Base-by-base conservation (phyloP, 2,888 invertebrate species). In the Amphipyra berbera region DNA sequence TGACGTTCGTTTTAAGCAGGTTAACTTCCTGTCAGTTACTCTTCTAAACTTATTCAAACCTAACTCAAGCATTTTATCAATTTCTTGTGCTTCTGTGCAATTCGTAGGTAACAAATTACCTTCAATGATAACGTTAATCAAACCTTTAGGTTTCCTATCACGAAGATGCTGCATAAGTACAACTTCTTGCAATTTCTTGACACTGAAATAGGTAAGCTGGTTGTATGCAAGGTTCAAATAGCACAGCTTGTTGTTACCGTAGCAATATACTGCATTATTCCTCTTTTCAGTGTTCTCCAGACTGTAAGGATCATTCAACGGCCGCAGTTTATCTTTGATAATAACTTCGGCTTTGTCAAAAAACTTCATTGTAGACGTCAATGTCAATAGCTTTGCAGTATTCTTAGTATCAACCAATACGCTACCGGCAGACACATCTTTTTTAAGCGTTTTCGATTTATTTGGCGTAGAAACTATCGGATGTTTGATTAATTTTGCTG, bases 211-310 rank as follows among this genome's bases (percentile, higher is more conserved):
- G 8, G 81, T 81, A 1, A 92, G 38, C 48, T 85, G 76, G 42
- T 92, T 93, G 59, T 86, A 92, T 0, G 90, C 82, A 0, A 92
- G 37, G 68, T 89, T 92, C 15, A 93, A 76, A 58, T 85, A 88
- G 14, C 77, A 70, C 9, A 92, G 52, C 0, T 62, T 12, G 52
- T 89, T 88, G 54, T 92, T 92, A 0, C 92, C 92, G 0, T 66
- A 54, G 42, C 88, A 88, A 53, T 84, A 86, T 0, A 73, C 14
- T 0, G 54, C 41, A 1, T 66, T 80, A 12, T 86, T 74, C 61
- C 68, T 83, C 0, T 52, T 13, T 1, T 65, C 44, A 0, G 76
- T 84, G 21, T 90, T 80, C 0, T 47, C 44, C 2, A 59, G 37
- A 14, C 56, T 66, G 38, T 82, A 91, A 0, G 92, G 89, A 67